A percentile compares a stretch with the other conserved stretches of the same genome.
phyloP scores from a whole-genome alignment of 1,140 invertebrate species.

The Calephelis nemesis region DNA sequence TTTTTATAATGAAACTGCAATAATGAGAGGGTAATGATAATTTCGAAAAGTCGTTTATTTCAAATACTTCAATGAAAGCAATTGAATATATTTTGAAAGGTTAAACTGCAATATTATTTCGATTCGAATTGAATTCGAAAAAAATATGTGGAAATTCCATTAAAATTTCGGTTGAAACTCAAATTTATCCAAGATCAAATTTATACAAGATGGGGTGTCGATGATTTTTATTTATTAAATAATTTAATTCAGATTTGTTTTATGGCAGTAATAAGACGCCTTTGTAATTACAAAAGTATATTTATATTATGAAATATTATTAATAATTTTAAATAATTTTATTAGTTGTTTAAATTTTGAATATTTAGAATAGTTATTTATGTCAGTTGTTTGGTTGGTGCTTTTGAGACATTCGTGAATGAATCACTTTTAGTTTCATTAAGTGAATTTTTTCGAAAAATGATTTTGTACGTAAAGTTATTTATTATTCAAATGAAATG shows the following conservation, averaged over 20 bases:
- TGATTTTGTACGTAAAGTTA: slow-evolving; percentile 12
- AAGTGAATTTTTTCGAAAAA: slow-evolving; percentile 8
- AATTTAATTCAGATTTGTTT: slow-evolving; percentile 9
- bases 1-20: not conserved
- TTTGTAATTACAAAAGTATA: slow-evolving; percentile 15
- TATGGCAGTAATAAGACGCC: slow-evolving; percentile 2
- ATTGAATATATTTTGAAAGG: not conserved
- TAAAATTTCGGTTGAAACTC: not conserved
- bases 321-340: slow-evolving; percentile 16
- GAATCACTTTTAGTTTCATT: slow-evolving; percentile 14
- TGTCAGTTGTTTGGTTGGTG: slow-evolving; percentile 15
- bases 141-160: too few species aligned
- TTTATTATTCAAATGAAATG: not conserved
- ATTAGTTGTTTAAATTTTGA: slow-evolving; percentile 15
- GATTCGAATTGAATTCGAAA: too few species aligned
- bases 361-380: slow-evolving; percentile 16
- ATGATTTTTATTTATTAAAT: not conserved
- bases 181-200: slow-evolving; percentile 11
- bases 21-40: not conserved
- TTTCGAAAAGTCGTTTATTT: slow-evolving; percentile 1
- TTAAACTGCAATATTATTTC: too few species aligned
- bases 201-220: slow-evolving; percentile 17
- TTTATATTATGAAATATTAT: slow-evolving; percentile 16
- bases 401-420: not conserved
- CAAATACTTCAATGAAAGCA: not conserved